Evolutionary conservation across 2,888 invertebrate genomes (phyloP).

Genomic region (Ochropleura leucogaster): DNA sequence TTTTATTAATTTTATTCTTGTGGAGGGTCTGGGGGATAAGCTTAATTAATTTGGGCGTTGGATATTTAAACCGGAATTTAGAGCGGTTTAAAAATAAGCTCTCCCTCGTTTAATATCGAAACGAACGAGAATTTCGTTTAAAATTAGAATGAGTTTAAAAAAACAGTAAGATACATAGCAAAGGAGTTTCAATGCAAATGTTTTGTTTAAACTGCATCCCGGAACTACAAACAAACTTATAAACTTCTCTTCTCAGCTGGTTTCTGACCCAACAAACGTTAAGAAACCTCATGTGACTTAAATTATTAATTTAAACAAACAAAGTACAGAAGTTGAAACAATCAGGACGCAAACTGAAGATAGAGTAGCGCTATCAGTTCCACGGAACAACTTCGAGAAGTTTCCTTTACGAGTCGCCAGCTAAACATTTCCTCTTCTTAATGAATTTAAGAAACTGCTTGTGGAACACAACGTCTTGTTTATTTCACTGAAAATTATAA

Average conservation of each 20-base stretch:
- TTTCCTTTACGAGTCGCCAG: conserved; percentile 68
- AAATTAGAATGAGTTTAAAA: conserved; percentile 3
- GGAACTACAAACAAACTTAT: conserved; percentile 12
- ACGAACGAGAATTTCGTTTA: neutral
- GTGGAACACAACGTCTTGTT: conserved; percentile 60
- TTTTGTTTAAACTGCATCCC: conserved; percentile 7
- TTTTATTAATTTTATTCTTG: conserved; percentile 47
- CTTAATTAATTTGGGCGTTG: conserved; percentile 60
- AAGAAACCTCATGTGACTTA: conserved; percentile 59
- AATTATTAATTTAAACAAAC: conserved; percentile 67
- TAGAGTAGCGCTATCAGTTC: conserved; percentile 73
- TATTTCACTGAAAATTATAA: conserved; percentile 61
- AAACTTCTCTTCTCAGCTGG: conserved; percentile 31
- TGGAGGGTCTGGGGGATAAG: conserved; percentile 37
- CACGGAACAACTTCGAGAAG: conserved; percentile 68
- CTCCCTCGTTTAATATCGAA: conserved; percentile 20
- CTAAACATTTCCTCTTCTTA: conserved; percentile 73
- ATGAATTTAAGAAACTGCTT: conserved; percentile 75
- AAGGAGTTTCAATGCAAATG: conserved; percentile 11
- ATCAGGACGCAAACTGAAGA: conserved; percentile 63
- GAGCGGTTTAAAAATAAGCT: conserved; percentile 31
- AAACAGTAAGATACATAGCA: neutral
- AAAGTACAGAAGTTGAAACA: conserved; percentile 62
- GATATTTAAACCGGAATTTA: conserved; percentile 47
- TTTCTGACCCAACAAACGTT: conserved; percentile 38